Conservation (phyloP, 2,797 vertebrate species). For the Pangasius mekongensis region DNA sequence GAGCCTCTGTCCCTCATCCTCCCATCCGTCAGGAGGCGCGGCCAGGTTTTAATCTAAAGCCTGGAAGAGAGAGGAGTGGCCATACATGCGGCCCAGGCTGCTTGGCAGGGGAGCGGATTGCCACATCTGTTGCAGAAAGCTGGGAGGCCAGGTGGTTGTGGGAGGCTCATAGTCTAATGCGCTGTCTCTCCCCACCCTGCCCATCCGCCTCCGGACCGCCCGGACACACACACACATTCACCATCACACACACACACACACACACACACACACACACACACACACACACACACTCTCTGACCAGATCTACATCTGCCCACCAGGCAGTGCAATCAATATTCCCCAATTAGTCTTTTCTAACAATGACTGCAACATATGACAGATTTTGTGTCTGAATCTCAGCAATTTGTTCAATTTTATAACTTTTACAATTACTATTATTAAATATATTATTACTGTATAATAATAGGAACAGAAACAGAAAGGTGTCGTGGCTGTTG, state of each 20-base stretch:
- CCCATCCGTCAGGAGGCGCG: slow-evolving; percentile 58
- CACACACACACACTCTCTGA: slow-evolving; percentile 38
- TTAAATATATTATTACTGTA: background rate
- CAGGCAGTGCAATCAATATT: slow-evolving; percentile 41
- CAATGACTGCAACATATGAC: slow-evolving; percentile 52
- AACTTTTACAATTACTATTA: background rate
- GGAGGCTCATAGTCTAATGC: slow-evolving; percentile 60
- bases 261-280: slow-evolving; percentile 35
- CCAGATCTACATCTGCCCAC: slow-evolving; percentile 48
- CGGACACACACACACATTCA: slow-evolving; percentile 37
- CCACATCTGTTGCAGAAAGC: slow-evolving; percentile 86
- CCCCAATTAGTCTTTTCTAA: slow-evolving; percentile 55
- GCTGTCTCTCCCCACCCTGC: slow-evolving; percentile 52
- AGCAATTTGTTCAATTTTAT: slow-evolving; percentile 19
- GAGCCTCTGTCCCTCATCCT: slow-evolving; percentile 47
- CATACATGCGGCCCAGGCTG: slow-evolving; percentile 80
- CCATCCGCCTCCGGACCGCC: slow-evolving; percentile 49
- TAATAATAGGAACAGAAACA: background rate
- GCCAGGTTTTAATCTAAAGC: slow-evolving; percentile 67
- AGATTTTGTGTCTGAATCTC: slow-evolving; percentile 31
- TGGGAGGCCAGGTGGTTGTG: slow-evolving; percentile 80
- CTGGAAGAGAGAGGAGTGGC: slow-evolving; percentile 69
- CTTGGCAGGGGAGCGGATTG: slow-evolving; percentile 77
- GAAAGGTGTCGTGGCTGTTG: background rate
- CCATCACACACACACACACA: slow-evolving; percentile 38